Evolutionary conservation across 2,888 invertebrate genomes (phyloP).

Genomic region (Eubasilissa splendida): DNA sequence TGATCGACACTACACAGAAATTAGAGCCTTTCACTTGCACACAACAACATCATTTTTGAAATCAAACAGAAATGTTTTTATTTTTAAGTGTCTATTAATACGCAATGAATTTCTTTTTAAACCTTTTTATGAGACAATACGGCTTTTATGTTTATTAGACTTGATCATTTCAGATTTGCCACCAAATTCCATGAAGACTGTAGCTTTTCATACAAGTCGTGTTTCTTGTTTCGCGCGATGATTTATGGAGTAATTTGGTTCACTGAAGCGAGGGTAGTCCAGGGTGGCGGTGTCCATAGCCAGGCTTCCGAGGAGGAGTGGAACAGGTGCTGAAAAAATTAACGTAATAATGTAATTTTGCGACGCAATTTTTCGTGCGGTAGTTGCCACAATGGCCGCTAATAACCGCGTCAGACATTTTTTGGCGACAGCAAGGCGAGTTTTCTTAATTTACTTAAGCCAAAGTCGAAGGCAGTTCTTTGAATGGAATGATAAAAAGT

Average conservation of each 20-base stretch:
- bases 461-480: too few species aligned
- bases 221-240: background rate
- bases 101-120: too few species aligned
- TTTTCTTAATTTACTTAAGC: background rate
- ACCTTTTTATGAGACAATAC: too few species aligned
- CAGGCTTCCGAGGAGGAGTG: background rate
- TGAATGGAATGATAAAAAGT: too few species aligned
- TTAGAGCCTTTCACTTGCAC: too few species aligned
- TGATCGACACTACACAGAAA: too few species aligned
- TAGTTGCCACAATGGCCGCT: constrained; percentile 9
- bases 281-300: background rate
- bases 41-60: too few species aligned
- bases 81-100: too few species aligned
- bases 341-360: constrained; percentile 24
- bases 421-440: background rate
- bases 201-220: background rate
- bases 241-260: constrained; percentile 9
- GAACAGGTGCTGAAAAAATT: constrained; percentile 3
- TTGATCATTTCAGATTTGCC: too few species aligned
- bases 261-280: background rate
- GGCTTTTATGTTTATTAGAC: too few species aligned
- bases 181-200: too few species aligned
- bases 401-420: background rate
- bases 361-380: background rate
- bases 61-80: too few species aligned